Evolutionary conservation across 2,797 vertebrate genomes (phyloP).

Genomic region (Pagetopsis macropterus): DNA sequence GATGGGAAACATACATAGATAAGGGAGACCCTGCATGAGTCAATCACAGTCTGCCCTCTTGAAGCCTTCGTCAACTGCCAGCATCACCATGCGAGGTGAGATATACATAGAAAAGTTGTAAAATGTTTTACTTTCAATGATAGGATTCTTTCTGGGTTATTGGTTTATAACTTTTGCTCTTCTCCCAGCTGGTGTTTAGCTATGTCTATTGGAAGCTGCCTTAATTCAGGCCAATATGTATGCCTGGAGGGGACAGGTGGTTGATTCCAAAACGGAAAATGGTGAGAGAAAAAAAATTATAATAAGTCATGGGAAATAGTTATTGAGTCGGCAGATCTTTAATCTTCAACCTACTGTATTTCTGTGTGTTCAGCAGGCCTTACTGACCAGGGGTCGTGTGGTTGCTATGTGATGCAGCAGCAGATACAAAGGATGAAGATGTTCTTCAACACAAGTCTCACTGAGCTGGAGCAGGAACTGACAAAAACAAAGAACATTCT

Average conservation of each 20-base stretch:
- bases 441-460: conserved; percentile 65
- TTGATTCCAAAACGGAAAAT: conserved; percentile 7
- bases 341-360: neutral
- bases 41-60: neutral
- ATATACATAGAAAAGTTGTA: neutral
- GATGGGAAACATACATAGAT: conserved; percentile 26
- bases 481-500: conserved; percentile 42
- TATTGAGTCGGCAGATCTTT: neutral
- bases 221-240: neutral
- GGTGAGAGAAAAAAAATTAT: conserved; percentile 47
- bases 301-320: neutral
- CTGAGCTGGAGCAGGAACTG: conserved; percentile 53
- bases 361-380: conserved; percentile 69
- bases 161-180: neutral
- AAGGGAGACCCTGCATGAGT: conserved; percentile 18
- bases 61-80: conserved; percentile 20
- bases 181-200: conserved; percentile 60
- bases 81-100: conserved; percentile 75
- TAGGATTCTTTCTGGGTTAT: neutral
- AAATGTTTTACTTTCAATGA: neutral
- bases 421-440: conserved; percentile 66
- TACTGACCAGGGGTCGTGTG: conserved; percentile 68
- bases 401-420: conserved; percentile 82
- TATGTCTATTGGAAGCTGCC: conserved; percentile 64
- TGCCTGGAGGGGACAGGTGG: neutral